Base-by-base conservation (phyloP, 2,888 invertebrate species). In the Parnassius apollo region DNA sequence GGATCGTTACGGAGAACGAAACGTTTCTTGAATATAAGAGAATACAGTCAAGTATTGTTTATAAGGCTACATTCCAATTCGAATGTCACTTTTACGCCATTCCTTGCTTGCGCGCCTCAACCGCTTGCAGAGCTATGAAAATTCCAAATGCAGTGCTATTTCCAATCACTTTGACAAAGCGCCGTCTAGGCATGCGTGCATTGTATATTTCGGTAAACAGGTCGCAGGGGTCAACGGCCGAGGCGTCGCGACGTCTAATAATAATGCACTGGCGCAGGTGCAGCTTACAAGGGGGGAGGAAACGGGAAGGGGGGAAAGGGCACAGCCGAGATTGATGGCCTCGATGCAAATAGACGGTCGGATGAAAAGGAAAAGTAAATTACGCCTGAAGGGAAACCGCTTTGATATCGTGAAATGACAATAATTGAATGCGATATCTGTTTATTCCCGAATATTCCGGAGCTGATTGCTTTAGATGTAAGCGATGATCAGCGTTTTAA, bases 191-290 rank as follows among this genome's bases (percentile, higher is more conserved):
- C 70, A 69, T 65, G 51, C 62, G 67, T 67, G 66, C 65, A 76
- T 79, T 77, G 78, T 78, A 80, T 90, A 90, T 90, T 89, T 90
- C 82, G 85, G 89, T 86, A 90, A 88, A 83, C 85, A 83, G 91
- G 91, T 90, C 90, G 89, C 69, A 67, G 83, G 81, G 86, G 84
- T 87, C 88, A 78, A 82, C 77, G 89, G 64, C 87, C 88, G 78
- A 71, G 76, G 81, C 86, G 88, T 83, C 88, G 88, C 89, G 88
- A 85, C 86, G 86, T 77, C 87, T 86, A 82, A 84, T 81, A 86
- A 83, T 85, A 82, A 85, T 80, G 84, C 82, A 81, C 80, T 66
- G 71, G 82, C 83, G 87, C 89, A 88, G 85, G 88, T 86, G 89
- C 86, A 82, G 52, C 10, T 48, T 18, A 71, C 51, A 51, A 61